These are phyloP conservation scores for Galemys pyrenaicus DNA, from an alignment of 2,113 vertebrate genomes.

Conservation along the genomic window DNA sequence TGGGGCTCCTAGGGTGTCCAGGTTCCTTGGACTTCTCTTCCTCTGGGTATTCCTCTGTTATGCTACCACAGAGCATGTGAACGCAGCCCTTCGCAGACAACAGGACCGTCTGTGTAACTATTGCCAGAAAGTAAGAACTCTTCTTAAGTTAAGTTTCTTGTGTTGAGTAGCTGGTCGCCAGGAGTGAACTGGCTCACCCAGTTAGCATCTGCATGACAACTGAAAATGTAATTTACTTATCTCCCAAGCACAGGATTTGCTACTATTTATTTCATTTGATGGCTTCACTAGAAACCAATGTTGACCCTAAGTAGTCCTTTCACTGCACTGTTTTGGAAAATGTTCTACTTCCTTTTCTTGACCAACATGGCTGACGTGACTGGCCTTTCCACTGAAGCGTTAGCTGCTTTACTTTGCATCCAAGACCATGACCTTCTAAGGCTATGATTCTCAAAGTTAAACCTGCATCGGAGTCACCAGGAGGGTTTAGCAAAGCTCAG, in stretches of 20 bases:
- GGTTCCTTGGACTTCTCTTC: too few species aligned
- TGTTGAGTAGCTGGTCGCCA: slow-evolving; percentile 14
- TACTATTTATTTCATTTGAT: slow-evolving; percentile 12
- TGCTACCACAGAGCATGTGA: neutral
- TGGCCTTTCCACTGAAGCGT: neutral
- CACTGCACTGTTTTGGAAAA: neutral
- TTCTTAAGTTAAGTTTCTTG: slow-evolving; percentile 21
- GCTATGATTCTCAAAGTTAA: neutral
- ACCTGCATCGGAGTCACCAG: neutral
- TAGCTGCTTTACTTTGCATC: neutral
- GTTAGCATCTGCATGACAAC: neutral
- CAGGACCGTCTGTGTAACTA: neutral
- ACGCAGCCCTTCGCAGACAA: neutral
- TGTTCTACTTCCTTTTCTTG: neutral
- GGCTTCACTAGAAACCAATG: neutral
- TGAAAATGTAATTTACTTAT: slow-evolving; percentile 36
- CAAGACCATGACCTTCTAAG: neutral
- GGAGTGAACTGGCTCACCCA: slow-evolving; percentile 10
- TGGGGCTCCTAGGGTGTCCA: neutral
- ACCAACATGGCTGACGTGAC: neutral
- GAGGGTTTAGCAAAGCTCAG: neutral
- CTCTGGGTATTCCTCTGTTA: too few species aligned
- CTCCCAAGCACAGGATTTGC: neutral
- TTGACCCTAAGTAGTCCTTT: neutral
- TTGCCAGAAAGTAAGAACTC: neutral